Evolutionary conservation across 2,888 invertebrate genomes (phyloP), one percentile per base, ranked within the genome.

Genomic region (Gasteruption jaculator): DNA sequence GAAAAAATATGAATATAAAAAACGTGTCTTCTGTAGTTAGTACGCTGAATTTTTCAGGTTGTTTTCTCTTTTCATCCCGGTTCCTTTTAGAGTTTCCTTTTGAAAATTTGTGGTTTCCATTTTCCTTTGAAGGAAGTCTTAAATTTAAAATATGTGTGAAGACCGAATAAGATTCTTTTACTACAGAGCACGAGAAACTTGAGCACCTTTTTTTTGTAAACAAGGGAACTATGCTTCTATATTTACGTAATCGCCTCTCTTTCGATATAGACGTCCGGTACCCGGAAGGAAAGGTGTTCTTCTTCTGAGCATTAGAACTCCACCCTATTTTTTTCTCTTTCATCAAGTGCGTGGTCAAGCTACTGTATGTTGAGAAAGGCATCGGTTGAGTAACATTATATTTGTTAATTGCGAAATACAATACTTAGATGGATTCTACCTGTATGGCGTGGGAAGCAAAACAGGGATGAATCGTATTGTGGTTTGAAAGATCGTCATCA

Each of bases 401-500:
- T 68, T 63, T 65, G 68, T 68, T 68, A 69, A 69, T 69, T 66
- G 63, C 67, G 68, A 63, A 68, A 68, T 54, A 54, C 54, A 60
- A 69, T 59, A 48, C 56, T 45, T 49, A 40, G 48, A 57, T 38
- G 33, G 35, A 40, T 45, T 44, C 44, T 54, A 56, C 56, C 54
- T 58, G 56, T 50, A 43, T 40, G 32, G 46, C 60, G 59, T 61
- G 61, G 61, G 60, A 61, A 61, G 60, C n/a, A n/a, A n/a, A n/a
- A n/a, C n/a, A n/a, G 10, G 38, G 41, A 45, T 41, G 33, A 41
- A 34, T 43, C 15, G 11, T n/a, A 22, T 12, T 34, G 32, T 11
- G 36, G 45, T 45, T 41, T 47, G 47, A 45, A 45, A 47, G 45
- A 45, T 24, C 47, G 22, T 25, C 31, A 27, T 22, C 26, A 35